phyloP scores from a whole-genome alignment of 1,140 invertebrate genomes.

The Penaeus vannamei region DNA sequence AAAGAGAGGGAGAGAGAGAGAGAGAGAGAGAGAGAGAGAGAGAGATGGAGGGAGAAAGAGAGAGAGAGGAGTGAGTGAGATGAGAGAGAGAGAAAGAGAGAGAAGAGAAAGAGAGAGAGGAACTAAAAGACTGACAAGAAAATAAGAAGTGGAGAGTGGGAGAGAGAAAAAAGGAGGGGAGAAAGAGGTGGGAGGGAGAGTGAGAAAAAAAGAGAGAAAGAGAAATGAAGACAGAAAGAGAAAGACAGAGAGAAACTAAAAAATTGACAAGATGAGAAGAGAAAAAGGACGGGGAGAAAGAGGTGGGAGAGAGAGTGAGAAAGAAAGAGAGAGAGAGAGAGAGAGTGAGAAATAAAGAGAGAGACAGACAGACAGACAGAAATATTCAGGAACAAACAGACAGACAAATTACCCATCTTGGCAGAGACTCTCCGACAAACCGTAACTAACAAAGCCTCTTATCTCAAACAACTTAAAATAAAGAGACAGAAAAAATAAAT shows the following conservation, averaged over 20 bases:
- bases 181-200: neutral
- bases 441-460: too few relatives aligned
- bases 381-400: neutral
- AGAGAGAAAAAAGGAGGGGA: too few relatives aligned
- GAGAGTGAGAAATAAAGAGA: neutral
- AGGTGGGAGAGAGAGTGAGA: neutral
- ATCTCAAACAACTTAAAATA: too few relatives aligned
- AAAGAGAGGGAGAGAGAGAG: neutral
- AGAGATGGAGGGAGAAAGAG: conserved; percentile 2
- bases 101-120: conserved; percentile 10
- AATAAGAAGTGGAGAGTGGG: neutral
- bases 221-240: too few relatives aligned
- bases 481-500: too few relatives aligned
- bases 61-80: neutral
- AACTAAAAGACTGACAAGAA: neutral
- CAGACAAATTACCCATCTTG: too few relatives aligned
- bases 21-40: too few relatives aligned
- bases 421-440: too few relatives aligned
- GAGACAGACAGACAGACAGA: neutral
- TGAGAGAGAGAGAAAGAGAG: too few relatives aligned
- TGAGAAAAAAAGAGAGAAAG: neutral
- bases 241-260: neutral
- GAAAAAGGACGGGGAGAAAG: neutral
- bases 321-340: neutral
- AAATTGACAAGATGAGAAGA: neutral